Evolutionary conservation across 1,140 invertebrate genomes (phyloP).

Genomic region (Apolygus lucorum): DNA sequence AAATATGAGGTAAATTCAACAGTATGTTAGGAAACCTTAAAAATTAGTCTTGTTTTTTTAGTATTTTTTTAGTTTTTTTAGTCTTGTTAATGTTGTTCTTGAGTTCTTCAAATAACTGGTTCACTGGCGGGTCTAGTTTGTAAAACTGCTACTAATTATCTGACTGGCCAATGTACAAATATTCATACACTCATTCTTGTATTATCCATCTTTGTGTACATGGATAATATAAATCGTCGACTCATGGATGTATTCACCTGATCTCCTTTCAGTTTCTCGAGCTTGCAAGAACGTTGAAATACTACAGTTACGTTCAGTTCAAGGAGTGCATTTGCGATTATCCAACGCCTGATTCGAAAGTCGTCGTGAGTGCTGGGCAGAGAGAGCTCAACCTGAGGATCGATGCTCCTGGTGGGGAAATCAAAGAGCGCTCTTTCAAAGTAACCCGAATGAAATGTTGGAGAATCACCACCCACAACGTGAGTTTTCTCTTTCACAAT

Average conservation of each 20-base stretch:
- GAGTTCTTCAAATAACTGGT: no score
- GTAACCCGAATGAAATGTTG: conserved; percentile 93
- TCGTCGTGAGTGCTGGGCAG: conserved; percentile 63
- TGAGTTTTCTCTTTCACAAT: no score
- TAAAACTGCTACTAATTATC: no score
- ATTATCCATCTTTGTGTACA: no score
- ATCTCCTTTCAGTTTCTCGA: conserved; percentile 74
- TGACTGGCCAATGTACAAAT: no score
- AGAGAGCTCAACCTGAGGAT: conserved; percentile 65
- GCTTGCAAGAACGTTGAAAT: conserved; percentile 66
- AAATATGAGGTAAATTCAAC: conserved; percentile 61
- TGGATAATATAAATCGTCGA: no score
- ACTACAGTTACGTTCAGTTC: conserved; percentile 84
- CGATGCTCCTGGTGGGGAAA: conserved; percentile 41
- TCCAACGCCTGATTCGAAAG: conserved; percentile 55
- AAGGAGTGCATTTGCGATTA: conserved; percentile 67
- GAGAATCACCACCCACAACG: conserved; percentile 83
- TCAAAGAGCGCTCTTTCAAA: conserved; percentile 75
- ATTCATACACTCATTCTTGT: no score
- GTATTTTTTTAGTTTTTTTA: background rate
- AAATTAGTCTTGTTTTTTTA: background rate
- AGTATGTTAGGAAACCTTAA: background rate
- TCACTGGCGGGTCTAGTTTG: no score
- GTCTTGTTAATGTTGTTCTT: background rate
- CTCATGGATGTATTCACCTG: no score